A percentile compares a stretch with the other conserved stretches of the same genome.
Evolutionary conservation across 2,797 vertebrate species (phyloP).

Genomic region (Triplophysa yarkandensis): DNA sequence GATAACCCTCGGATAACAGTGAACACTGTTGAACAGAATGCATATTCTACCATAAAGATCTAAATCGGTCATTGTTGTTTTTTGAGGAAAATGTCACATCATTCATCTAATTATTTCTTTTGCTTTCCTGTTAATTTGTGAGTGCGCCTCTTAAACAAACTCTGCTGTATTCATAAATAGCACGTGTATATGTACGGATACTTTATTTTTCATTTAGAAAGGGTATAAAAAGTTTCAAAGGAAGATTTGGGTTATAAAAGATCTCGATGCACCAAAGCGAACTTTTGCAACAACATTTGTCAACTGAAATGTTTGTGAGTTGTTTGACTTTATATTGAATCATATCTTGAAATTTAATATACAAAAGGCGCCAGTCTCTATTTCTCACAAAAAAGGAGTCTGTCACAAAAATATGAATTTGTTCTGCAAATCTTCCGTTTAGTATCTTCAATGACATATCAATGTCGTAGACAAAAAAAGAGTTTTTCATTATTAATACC

Average conservation of each 20-base stretch:
- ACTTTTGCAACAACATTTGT: neutral
- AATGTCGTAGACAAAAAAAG: neutral
- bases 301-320: neutral
- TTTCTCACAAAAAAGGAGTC: neutral
- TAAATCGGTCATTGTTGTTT: too few species aligned
- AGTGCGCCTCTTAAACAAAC: conserved; percentile 11
- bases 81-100: too few species aligned
- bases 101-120: too few species aligned
- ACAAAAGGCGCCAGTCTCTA: too few species aligned
- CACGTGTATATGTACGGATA: neutral
- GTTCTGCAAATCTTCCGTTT: neutral
- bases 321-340: neutral
- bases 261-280: neutral
- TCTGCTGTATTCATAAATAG: neutral
- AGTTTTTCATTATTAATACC: neutral
- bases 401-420: neutral
- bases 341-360: neutral
- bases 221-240: neutral
- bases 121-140: too few species aligned
- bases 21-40: too few species aligned
- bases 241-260: neutral
- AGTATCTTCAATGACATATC: neutral
- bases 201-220: neutral
- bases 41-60: too few species aligned
- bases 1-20: too few species aligned